Percentiles rank a stretch among this genome's conserved stretches.
Conservation (phyloP, 2,888 invertebrate species). For the Helleia helle region DNA sequence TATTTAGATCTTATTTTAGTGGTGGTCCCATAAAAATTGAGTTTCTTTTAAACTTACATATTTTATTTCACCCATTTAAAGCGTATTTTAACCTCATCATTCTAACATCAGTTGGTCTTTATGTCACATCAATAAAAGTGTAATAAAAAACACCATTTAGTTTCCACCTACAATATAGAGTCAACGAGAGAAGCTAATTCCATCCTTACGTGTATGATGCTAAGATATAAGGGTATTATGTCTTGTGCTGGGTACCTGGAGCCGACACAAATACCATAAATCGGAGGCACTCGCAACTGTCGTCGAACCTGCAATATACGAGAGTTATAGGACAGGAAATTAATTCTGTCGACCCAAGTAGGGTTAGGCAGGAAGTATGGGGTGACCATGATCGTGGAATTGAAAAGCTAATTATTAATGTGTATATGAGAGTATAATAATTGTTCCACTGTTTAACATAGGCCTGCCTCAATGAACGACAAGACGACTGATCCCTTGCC, state of each 20-base stretch:
- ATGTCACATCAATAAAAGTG: background rate
- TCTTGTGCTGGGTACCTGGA: slow-evolving; percentile 38
- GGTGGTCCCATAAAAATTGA: too few relatives aligned
- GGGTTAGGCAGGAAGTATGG: slow-evolving; percentile 45
- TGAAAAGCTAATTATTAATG: too few relatives aligned
- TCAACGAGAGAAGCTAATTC: background rate
- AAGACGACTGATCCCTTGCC: too few relatives aligned
- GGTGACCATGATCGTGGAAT: slow-evolving; percentile 26
- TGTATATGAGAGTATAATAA: too few relatives aligned
- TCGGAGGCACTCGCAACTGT: slow-evolving; percentile 58
- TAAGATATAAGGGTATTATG: slow-evolving; percentile 9
- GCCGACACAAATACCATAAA: slow-evolving; percentile 57
- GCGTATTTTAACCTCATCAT: too few relatives aligned
- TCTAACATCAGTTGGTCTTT: background rate
- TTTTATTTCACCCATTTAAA: too few relatives aligned
- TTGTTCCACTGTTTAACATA: too few relatives aligned
- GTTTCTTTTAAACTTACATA: too few relatives aligned
- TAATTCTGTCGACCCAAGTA: slow-evolving; percentile 68
- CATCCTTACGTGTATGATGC: background rate
- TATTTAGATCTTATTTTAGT: too few relatives aligned
- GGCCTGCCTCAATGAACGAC: too few relatives aligned
- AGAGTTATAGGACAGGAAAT: slow-evolving; percentile 72
- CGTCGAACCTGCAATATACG: slow-evolving; percentile 65
- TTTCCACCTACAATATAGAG: background rate
- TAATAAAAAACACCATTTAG: background rate